A percentile compares a stretch with the other conserved stretches of the same genome.
These are phyloP conservation scores for Gobiocypris rarus DNA, from an alignment of 2,113 vertebrate genomes.

Conservation along the genomic window DNA sequence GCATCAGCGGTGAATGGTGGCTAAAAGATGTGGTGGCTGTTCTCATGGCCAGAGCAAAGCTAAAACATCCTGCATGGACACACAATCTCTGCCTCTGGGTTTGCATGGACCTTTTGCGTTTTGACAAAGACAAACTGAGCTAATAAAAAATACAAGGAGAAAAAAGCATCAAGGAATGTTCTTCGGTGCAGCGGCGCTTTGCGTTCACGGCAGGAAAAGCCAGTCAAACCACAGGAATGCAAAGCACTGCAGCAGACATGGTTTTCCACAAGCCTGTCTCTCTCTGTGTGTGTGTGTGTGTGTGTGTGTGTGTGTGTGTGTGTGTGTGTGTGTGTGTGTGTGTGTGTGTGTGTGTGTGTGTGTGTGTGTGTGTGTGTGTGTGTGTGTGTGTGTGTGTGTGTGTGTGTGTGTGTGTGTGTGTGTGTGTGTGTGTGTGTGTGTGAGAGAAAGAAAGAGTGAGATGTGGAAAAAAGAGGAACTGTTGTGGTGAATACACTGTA, in stretches of 20 bases:
- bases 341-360: slow-evolving; percentile 31
- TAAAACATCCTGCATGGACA: slow-evolving; percentile 1
- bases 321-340: slow-evolving; percentile 26
- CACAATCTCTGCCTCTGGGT: background rate
- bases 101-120: background rate
- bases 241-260: slow-evolving; percentile 61
- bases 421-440: background rate
- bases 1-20: background rate
- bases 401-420: too few species aligned
- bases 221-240: slow-evolving; percentile 62
- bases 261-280: slow-evolving; percentile 55
- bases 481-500: slow-evolving; percentile 5
- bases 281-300: slow-evolving; percentile 47
- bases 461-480: background rate
- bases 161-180: slow-evolving; percentile 58
- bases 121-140: slow-evolving; percentile 44
- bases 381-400: slow-evolving; percentile 43
- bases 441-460: background rate
- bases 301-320: slow-evolving; percentile 18
- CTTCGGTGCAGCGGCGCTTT: slow-evolving; percentile 48
- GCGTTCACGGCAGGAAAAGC: slow-evolving; percentile 60
- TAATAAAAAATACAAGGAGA: slow-evolving; percentile 37
- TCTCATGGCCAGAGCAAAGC: background rate
- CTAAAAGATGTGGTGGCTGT: slow-evolving; percentile 5
- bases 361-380: slow-evolving; percentile 32